Conservation (phyloP, 2,797 vertebrate genomes). For the Zalophus californianus region DNA sequence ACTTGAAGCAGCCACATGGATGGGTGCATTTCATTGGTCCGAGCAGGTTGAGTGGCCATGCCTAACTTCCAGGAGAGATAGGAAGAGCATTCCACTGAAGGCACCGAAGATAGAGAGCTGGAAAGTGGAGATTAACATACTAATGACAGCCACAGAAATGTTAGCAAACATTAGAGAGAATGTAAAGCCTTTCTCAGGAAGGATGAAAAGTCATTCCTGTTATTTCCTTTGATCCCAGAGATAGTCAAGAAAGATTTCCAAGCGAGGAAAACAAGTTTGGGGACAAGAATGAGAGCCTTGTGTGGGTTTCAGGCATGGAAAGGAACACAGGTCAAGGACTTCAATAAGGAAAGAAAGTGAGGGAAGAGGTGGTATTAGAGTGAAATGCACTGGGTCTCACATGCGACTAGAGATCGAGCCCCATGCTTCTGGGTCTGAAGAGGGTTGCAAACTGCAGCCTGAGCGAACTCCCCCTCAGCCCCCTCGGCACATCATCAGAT, state of each 20-base stretch:
- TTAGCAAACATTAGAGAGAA: neutral
- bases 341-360: neutral
- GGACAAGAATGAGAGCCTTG: neutral
- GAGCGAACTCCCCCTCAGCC: neutral
- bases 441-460: neutral
- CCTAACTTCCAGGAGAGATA: neutral
- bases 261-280: neutral
- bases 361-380: fast-evolving
- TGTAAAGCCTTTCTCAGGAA: neutral
- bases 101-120: neutral
- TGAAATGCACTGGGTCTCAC: neutral
- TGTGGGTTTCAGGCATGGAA: neutral
- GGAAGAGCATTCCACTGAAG: neutral
- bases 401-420: neutral
- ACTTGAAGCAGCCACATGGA: neutral
- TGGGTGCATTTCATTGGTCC: neutral
- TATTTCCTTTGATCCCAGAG: slow-evolving; percentile 13
- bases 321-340: neutral
- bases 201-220: neutral
- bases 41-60: neutral
- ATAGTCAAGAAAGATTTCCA: slow-evolving; percentile 14
- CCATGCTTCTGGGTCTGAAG: neutral
- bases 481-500: neutral
- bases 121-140: neutral
- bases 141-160: neutral